Conservation (phyloP, 2,113 vertebrate genomes). For the Myrmecobius fasciatus region DNA sequence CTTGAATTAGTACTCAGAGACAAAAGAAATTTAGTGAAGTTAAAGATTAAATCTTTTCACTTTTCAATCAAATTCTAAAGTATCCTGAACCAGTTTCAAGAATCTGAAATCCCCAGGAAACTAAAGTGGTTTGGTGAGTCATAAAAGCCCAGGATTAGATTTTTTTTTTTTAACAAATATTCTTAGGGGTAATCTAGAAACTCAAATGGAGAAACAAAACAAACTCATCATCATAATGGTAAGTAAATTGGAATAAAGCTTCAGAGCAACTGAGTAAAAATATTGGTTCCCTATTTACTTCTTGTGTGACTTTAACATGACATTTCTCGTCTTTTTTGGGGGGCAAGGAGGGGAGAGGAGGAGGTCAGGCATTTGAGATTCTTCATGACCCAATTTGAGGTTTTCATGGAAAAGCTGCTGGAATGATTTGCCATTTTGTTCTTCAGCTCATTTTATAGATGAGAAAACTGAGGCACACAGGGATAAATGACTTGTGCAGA, state of each 20-base stretch:
- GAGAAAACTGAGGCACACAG: background rate
- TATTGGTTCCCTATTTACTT: background rate
- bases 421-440: background rate
- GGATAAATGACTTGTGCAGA: too few relatives aligned
- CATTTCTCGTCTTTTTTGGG: background rate
- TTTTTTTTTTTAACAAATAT: background rate
- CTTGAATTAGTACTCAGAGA: background rate
- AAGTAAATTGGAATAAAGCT: background rate
- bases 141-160: background rate
- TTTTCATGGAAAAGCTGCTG: background rate
- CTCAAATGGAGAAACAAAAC: background rate
- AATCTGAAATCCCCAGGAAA: background rate
- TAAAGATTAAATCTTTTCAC: background rate
- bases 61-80: background rate
- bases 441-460: background rate
- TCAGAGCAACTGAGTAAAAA: background rate
- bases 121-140: background rate
- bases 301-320: background rate
- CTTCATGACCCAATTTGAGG: background rate
- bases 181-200: background rate
- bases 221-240: background rate
- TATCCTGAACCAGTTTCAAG: background rate
- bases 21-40: background rate
- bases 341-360: too few relatives aligned
- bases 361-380: background rate